phyloP scores from a whole-genome alignment of 1,140 invertebrate species.

The Bombus superbus region DNA sequence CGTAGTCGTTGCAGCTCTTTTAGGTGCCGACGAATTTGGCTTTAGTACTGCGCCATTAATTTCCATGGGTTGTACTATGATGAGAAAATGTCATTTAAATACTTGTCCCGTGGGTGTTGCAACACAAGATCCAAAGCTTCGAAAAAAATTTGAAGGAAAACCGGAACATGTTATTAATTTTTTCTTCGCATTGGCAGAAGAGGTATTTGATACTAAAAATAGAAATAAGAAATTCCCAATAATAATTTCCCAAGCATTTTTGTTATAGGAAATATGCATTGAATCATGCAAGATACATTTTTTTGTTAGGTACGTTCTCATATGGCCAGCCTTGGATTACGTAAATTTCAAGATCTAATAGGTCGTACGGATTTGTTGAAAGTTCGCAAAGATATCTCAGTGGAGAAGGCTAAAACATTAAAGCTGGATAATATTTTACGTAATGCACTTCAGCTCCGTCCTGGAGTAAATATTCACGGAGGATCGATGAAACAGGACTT shows the following conservation, averaged over 20 bases:
- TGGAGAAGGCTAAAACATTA: constrained; percentile 92
- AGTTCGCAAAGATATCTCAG: constrained; percentile 80
- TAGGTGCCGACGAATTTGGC: constrained; percentile 99
- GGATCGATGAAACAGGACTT: constrained; percentile 95
- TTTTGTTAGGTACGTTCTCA: constrained; percentile 88
- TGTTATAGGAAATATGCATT: not conserved
- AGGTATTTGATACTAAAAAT: constrained; percentile 84
- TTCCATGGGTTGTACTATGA: constrained; percentile 99
- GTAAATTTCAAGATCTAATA: constrained; percentile 95
- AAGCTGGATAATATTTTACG: constrained; percentile 94
- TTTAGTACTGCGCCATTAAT: constrained; percentile 99
- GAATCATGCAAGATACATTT: not conserved
- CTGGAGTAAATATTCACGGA: constrained; percentile 95
- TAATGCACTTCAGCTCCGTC: constrained; percentile 94
- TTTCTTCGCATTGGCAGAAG: constrained; percentile 98
- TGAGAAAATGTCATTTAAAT: constrained; percentile 99
- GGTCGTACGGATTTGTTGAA: constrained; percentile 96
- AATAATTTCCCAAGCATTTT: not conserved
- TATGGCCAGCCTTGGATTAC: constrained; percentile 96
- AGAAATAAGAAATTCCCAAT: not conserved
- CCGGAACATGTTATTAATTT: constrained; percentile 99
- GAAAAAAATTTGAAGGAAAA: constrained; percentile 98
- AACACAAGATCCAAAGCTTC: constrained; percentile 97
- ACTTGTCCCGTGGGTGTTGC: constrained; percentile 99
- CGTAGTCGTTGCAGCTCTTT: constrained; percentile 96